Base-by-base conservation (phyloP, 2,113 vertebrate species). In the Eleginops maclovinus region DNA sequence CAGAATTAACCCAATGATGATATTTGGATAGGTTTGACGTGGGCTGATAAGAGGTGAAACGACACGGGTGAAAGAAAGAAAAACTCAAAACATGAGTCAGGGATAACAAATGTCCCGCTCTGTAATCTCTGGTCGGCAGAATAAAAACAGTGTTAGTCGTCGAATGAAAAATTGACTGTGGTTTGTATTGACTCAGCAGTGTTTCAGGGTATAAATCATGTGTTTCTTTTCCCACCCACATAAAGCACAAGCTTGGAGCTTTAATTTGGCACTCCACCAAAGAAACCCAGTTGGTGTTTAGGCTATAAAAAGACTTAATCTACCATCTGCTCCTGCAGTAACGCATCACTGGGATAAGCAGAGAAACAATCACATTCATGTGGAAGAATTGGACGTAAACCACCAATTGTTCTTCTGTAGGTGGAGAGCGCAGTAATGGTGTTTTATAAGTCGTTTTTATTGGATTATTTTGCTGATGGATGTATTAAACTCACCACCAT, bases 301-400 rank as follows among this genome's bases (percentile, higher is more conserved):
- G 70, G 76, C 80, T 81, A 77, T 79, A 78, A 75, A 77, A 81
- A 78, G 24, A 68, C 77, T 79, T 79, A 69, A 86, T 89, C 80
- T 88, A 80, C 83, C 84, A 85, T 87, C 84, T 89, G 89, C 43
- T 86, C 54, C 62, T 24, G 59, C 58, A 50, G 53, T 26, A 67
- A 82, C 1, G 64, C 22, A n/a, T 59, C 72, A 26, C 31, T 15
- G 24, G 36, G 53, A 72, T 46, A 49, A 54, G 59, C 58, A 40
- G 19, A 46, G 68, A 82, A 68, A 75, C 72, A 79, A 83, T 84
- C 72, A 82, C 44, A 73, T 17, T 43, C 28, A 9, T 71, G 70
- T 59, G 28, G 49, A 56, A 44, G 46, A 17, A 14, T 36, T 66
- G 58, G 17, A 59, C 40, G 60, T 53, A 22, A 79, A 54, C 15